phyloP scores from a whole-genome alignment of 1,140 invertebrate species.

The Aphidius ervi region DNA sequence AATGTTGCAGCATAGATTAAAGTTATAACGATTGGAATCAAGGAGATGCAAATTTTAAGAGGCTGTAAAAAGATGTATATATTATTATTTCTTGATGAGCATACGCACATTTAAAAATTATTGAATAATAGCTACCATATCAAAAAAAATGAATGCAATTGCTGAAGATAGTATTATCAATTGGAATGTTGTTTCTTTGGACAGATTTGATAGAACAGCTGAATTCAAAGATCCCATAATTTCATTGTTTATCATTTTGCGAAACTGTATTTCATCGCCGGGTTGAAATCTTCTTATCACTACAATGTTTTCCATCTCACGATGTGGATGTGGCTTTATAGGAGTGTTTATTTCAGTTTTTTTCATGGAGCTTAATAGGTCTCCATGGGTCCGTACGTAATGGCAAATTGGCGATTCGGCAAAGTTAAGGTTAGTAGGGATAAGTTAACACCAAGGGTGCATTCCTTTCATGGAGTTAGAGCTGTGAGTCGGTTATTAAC shows the following conservation, averaged over 20 bases:
- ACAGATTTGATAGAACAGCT: constrained; percentile 48
- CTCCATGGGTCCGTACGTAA: too few relatives aligned
- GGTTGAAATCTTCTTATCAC: constrained; percentile 49
- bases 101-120: too few relatives aligned
- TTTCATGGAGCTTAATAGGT: too few relatives aligned
- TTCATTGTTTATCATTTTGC: constrained; percentile 45
- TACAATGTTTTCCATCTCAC: constrained; percentile 43
- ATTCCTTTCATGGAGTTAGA: too few relatives aligned
- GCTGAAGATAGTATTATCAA: constrained; percentile 52
- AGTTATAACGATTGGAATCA: constrained; percentile 49
- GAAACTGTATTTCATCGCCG: constrained; percentile 50
- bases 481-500: too few relatives aligned
- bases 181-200: constrained; percentile 54
- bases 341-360: too few relatives aligned
- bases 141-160: constrained; percentile 56
- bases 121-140: constrained; percentile 28
- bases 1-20: constrained; percentile 50
- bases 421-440: too few relatives aligned
- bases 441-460: too few relatives aligned
- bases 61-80: constrained; percentile 24
- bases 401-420: too few relatives aligned
- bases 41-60: constrained; percentile 47
- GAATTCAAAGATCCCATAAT: constrained; percentile 49
- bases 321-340: too few relatives aligned
- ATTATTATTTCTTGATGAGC: too few relatives aligned